Conservation (phyloP, 1,140 invertebrate species). For the Cydia strobilella region DNA sequence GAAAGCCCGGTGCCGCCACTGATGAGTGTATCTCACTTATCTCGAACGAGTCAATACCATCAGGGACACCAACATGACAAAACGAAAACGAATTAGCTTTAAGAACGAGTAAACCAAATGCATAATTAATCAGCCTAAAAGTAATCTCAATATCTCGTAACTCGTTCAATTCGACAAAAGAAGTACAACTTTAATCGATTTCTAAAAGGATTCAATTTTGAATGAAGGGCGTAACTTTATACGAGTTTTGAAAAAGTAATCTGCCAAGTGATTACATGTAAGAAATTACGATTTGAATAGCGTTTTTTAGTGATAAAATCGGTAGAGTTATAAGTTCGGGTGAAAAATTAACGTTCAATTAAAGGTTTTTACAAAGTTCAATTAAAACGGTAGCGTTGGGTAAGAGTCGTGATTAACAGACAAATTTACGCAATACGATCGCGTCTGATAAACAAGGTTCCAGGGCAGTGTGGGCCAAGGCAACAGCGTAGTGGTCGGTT, state of each 20-base stretch:
- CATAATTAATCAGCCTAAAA: constrained; percentile 5
- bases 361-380: constrained; percentile 53
- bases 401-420: constrained; percentile 55
- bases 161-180: not conserved
- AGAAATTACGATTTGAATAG: constrained; percentile 36
- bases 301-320: constrained; percentile 49
- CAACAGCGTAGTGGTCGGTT: not conserved
- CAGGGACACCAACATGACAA: not conserved
- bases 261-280: constrained; percentile 8
- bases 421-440: constrained; percentile 63
- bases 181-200: not conserved
- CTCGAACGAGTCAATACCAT: not conserved
- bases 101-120: constrained; percentile 1
- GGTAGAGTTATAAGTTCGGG: constrained; percentile 48
- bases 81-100: not conserved
- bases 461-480: not conserved
- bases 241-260: constrained; percentile 1
- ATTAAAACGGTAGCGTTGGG: constrained; percentile 68
- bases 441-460: constrained; percentile 44
- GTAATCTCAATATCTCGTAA: not conserved
- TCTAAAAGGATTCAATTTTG: not conserved
- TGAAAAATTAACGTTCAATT: constrained; percentile 43
- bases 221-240: not conserved
- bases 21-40: not conserved
- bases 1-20: not conserved